Evolutionary conservation across 2,797 vertebrate genomes (phyloP), one percentile per base, ranked within the genome.

Genomic region (Muscicapa comitata): DNA sequence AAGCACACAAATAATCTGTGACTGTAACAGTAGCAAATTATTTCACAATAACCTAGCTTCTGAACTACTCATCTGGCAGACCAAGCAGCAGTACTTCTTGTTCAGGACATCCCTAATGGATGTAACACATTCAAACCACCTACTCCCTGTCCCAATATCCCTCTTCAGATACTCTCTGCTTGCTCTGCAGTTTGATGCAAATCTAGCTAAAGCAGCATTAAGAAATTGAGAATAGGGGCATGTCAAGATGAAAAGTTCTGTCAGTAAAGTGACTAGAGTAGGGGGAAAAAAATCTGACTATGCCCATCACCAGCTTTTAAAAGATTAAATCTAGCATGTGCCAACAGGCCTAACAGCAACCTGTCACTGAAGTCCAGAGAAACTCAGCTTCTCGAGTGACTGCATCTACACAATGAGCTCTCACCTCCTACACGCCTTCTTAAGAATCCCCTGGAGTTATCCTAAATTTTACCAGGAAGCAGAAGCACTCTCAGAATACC

Each of bases 301-400:
- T 51, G 45, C n/a, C 73, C 66, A 86, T 66, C 72, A 62, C 55
- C 59, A 48, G 9, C 13, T 77, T 93, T 78, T 88, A 55, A 48
- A 92, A 92, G 75, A 86, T 78, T 75, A 91, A 91, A 94, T 77
- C 88, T 62, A 87, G 35, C 57, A 65, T 54, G 84, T 54, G 72
- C 50, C 75, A 87, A 75, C 4, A 0, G 40, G 81, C 81, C 82
- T 75, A 72, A 93, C 6, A 95, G 58, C 57, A 93, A 48, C 50
- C 31, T 90, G 89, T 28, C 94, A 75, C 81, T 40, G 37, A 94
- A 88, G 76, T 62, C 68, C 94, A 84, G 79, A 77, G 50, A 66
- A 91, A 91, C 21, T 65, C 65, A 59, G 16, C 73, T 83, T 75
- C 61, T 67, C 0, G 1, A 87, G 42, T 17, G 33, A 82, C 66